Conservation (phyloP, 2,113 vertebrate species). For the Perca schrenkii region DNA sequence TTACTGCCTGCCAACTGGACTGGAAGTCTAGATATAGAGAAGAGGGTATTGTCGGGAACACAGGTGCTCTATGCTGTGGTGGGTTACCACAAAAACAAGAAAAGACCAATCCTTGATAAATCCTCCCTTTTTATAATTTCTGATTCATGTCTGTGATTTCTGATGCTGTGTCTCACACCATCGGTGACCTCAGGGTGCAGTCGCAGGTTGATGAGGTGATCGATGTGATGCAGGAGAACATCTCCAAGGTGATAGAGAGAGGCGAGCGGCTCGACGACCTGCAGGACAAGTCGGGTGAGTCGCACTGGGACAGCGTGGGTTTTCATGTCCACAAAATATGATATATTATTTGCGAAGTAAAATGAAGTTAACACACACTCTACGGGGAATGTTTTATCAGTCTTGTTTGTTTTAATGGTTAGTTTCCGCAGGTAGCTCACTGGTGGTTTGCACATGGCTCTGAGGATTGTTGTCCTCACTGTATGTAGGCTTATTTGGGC, state of each 20-base stretch:
- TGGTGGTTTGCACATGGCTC: background rate
- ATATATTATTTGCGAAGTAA: background rate
- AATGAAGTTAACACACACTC: background rate
- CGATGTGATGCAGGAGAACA: conserved; percentile 99
- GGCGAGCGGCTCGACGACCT: conserved; percentile 97
- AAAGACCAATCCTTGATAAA: background rate
- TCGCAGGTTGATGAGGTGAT: conserved; percentile 99
- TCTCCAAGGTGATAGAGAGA: conserved; percentile 98
- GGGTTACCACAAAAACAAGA: background rate
- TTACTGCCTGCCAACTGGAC: conserved; percentile 15
- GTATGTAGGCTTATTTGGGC: background rate
- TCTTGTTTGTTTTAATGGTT: conserved; percentile 12
- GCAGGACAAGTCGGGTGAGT: conserved; percentile 97
- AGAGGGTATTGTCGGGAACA: background rate
- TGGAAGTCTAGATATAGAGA: background rate
- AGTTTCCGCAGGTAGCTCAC: background rate
- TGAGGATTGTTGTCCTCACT: background rate
- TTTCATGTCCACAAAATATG: background rate
- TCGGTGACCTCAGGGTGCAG: conserved; percentile 89
- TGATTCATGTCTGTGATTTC: background rate
- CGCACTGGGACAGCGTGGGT: fast-evolving
- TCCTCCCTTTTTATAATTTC: background rate
- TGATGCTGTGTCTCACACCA: conserved; percentile 3
- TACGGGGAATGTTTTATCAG: background rate
- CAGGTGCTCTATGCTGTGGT: background rate